phyloP scores from a whole-genome alignment of 2,888 invertebrate genomes.

The Acanthopleura granulata region DNA sequence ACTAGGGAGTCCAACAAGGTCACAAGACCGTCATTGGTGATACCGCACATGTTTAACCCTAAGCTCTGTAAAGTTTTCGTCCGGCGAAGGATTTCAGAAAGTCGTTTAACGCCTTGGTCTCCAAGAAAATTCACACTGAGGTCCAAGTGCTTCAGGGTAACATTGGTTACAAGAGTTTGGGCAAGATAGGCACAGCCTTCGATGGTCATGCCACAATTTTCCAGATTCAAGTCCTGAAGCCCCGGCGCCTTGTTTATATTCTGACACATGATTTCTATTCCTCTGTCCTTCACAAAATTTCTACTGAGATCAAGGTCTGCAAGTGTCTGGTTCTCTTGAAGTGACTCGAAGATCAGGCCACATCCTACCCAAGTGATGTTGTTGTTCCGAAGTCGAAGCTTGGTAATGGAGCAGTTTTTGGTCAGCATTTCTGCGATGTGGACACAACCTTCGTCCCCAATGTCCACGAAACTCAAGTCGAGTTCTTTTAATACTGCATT shows the following conservation, averaged over 20 bases:
- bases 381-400: constrained; percentile 59
- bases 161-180: constrained; percentile 54
- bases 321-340: constrained; percentile 53
- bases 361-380: constrained; percentile 60
- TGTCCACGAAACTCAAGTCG: constrained; percentile 65
- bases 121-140: constrained; percentile 62
- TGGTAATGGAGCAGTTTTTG: constrained; percentile 51
- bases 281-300: constrained; percentile 59
- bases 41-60: constrained; percentile 66
- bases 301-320: constrained; percentile 62
- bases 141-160: constrained; percentile 54
- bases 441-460: constrained; percentile 57
- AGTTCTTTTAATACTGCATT: constrained; percentile 56
- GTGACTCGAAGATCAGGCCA: constrained; percentile 54
- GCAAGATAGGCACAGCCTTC: constrained; percentile 54
- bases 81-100: constrained; percentile 58
- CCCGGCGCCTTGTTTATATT: constrained; percentile 55
- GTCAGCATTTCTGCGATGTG: constrained; percentile 53
- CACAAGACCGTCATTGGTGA: constrained; percentile 64
- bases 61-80: constrained; percentile 54
- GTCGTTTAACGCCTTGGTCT: constrained; percentile 55
- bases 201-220: constrained; percentile 62
- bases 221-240: constrained; percentile 59
- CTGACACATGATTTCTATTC: constrained; percentile 54
- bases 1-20: constrained; percentile 60